Percentiles rank a stretch among this genome's conserved stretches.
Evolutionary conservation across 2,113 vertebrate species (phyloP).

Genomic region (Microcebus jonahi): DNA sequence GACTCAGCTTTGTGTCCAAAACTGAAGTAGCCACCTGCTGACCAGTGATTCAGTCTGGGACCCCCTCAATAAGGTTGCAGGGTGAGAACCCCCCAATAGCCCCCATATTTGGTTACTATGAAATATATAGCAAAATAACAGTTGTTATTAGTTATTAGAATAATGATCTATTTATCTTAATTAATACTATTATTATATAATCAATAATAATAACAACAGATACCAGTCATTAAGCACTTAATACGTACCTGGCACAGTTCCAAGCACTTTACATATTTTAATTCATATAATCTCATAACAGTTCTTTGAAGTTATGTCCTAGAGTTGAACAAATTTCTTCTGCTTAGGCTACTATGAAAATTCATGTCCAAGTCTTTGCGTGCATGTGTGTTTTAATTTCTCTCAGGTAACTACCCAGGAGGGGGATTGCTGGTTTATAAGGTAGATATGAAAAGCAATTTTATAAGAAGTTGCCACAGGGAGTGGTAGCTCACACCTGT

Average conservation of each 20-base stretch:
- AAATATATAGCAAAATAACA: background rate
- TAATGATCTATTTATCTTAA: no score
- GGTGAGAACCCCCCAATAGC: background rate
- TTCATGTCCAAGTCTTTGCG: background rate
- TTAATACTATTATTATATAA: no score
- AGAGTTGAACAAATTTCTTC: background rate
- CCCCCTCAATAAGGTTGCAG: background rate
- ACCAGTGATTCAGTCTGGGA: background rate
- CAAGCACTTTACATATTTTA: background rate
- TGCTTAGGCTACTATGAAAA: background rate
- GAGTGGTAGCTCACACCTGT: background rate
- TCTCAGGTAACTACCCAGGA: background rate
- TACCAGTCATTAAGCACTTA: no score
- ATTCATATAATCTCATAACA: background rate
- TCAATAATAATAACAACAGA: no score
- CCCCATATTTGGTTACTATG: no score
- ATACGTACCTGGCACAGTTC: background rate
- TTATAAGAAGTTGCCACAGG: background rate
- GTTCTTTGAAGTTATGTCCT: no score
- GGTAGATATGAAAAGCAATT: background rate
- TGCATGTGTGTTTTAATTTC: background rate
- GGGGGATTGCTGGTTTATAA: background rate
- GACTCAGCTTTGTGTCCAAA: background rate
- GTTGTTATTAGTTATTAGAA: background rate
- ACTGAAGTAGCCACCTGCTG: background rate